Conservation (phyloP, 2,888 invertebrate genomes). For the Miltochrista miniata region DNA sequence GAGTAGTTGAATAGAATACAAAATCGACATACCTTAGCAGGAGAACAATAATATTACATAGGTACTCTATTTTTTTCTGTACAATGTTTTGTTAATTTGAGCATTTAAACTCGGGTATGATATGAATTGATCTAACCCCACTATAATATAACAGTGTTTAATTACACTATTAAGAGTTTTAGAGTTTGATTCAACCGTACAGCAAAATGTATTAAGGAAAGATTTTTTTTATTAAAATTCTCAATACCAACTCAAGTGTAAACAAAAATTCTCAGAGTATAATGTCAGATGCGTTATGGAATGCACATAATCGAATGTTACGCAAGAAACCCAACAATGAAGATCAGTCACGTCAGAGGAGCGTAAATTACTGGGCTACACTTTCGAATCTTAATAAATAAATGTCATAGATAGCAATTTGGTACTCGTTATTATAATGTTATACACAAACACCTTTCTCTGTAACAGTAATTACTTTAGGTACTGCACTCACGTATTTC, state of each 20-base stretch:
- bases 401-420: slow-evolving; percentile 74
- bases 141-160: too few species aligned
- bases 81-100: too few species aligned
- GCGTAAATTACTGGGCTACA: slow-evolving; percentile 62
- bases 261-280: too few species aligned
- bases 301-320: slow-evolving; percentile 4
- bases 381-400: slow-evolving; percentile 69
- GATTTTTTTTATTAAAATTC: neutral
- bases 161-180: too few species aligned
- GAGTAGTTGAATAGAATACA: too few species aligned
- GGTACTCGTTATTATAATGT: slow-evolving; percentile 64
- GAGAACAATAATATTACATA: too few species aligned
- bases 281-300: neutral
- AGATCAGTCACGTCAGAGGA: slow-evolving; percentile 57
- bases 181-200: too few species aligned
- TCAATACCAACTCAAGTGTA: too few species aligned
- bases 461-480: slow-evolving; percentile 64
- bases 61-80: too few species aligned
- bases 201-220: neutral
- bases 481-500: slow-evolving; percentile 63
- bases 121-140: too few species aligned
- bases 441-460: slow-evolving; percentile 67
- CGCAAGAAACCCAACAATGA: slow-evolving; percentile 43
- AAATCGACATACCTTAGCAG: too few species aligned
- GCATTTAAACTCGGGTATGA: too few species aligned